Base-by-base conservation (phyloP, 2,113 vertebrate species). In the Caracal caracal region DNA sequence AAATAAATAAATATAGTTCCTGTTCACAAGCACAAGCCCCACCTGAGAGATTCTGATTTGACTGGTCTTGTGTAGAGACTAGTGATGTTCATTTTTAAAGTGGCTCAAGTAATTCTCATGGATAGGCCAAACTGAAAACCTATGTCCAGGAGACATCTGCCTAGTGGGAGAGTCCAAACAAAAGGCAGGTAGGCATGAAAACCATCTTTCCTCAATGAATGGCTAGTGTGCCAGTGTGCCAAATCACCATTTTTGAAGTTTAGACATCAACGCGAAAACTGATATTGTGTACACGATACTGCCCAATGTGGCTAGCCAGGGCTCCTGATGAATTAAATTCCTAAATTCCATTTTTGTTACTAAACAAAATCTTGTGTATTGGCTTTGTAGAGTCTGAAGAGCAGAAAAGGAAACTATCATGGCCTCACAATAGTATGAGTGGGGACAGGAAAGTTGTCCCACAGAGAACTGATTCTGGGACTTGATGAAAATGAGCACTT, bases 11-110 rank as follows among this genome's bases (percentile, higher is more conserved):
- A 56, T 5, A 79, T 1, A 49, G 53, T 49, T 6, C 20, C 35
- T 66, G 10, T 61, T 71, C 37, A 85, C 56, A 43, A 53, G 30
- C 5, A 53, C 10, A 75, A 40, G 56, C 4, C 30, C 70, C 11
- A 63, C 43, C 24, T 68, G 33, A 96, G 70, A 96, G 80, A 93
- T 51, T 96, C 81, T 88, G 17, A 28, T 83, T 83, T 71, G 56
- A 40, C 24, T 61, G 28, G 51, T 66, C 68, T 95, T 63, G 8
- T 59, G 28, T 47, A 73, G 61, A 68, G 33, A 92, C 37, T 40
- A 7, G 40, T 84, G 91, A 82, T 61, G 35, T 73, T n/a, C 33
- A 30, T 68, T 56, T 56, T 75, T 65, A 37, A 95, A 93, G 53
- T 90, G n/a, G 26, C 30, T 94, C 13, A 73, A 93, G 15, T 59